Percentiles rank a stretch among this genome's conserved stretches.
These are phyloP conservation scores for Notiomystis cincta DNA, from an alignment of 2,113 vertebrate genomes.

Conservation along the genomic window DNA sequence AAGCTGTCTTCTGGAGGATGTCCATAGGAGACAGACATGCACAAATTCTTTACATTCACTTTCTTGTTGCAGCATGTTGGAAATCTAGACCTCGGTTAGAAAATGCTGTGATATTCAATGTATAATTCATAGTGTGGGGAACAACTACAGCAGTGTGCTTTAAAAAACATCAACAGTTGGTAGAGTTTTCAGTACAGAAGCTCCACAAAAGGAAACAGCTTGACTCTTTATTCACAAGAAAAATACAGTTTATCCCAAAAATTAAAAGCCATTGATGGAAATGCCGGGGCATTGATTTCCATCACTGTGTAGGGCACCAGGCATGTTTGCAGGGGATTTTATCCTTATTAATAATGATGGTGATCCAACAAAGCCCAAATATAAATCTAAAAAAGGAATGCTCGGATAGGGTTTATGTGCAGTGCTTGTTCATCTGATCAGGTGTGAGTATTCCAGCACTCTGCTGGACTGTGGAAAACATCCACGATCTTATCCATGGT, in stretches of 20 bases:
- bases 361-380: not conserved
- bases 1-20: slow-evolving; percentile 58
- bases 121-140: slow-evolving; percentile 41
- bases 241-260: slow-evolving; percentile 40
- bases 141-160: slow-evolving; percentile 23
- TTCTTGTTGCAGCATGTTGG: slow-evolving; percentile 82
- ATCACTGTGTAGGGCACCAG: not conserved
- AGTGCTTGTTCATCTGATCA: not conserved
- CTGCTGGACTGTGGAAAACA: not conserved
- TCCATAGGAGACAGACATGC: slow-evolving; percentile 61
- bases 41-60: slow-evolving; percentile 88
- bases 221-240: slow-evolving; percentile 48
- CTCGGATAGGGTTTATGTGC: not conserved
- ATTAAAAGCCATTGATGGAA: slow-evolving; percentile 42
- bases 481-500: accelerated
- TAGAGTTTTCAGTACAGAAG: slow-evolving; percentile 62
- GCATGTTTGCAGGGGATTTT: not conserved
- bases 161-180: slow-evolving; percentile 56
- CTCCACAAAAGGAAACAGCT: slow-evolving; percentile 63
- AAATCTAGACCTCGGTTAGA: slow-evolving; percentile 56
- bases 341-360: not conserved
- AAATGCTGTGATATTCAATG: slow-evolving; percentile 42
- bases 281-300: not conserved
- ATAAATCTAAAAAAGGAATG: not conserved
- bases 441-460: not conserved